Conservation (phyloP, 1,140 invertebrate species). For the Plutomurus gul region DNA sequence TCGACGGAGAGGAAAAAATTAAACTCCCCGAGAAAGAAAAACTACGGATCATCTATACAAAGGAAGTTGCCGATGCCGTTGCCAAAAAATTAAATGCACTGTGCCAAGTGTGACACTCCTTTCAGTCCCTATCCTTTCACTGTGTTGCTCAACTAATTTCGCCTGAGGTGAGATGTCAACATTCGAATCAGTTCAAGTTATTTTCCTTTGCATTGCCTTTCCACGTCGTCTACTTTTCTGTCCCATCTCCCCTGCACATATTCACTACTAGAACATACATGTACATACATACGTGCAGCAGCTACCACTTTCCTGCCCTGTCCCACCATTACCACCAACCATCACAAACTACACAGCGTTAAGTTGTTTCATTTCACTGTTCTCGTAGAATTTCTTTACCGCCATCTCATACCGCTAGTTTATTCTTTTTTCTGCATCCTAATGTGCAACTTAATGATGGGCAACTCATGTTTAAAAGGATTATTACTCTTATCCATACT, state of each 20-base stretch:
- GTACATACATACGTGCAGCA: neutral
- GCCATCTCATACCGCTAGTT: neutral
- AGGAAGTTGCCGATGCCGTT: constrained; percentile 23
- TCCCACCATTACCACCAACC: neutral
- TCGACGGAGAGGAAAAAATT: too few relatives aligned
- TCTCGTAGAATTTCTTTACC: too few relatives aligned
- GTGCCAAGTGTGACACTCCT: constrained; percentile 43
- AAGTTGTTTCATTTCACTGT: too few relatives aligned
- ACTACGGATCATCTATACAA: neutral
- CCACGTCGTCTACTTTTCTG: neutral
- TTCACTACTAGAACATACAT: neutral
- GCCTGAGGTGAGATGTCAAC: constrained; percentile 7
- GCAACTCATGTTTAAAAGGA: too few relatives aligned
- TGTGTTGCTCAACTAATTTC: neutral
- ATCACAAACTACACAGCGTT: neutral
- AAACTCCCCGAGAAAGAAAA: neutral
- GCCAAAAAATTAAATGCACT: constrained; percentile 41
- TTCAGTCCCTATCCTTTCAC: neutral
- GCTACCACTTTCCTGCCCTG: neutral
- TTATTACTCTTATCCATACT: too few relatives aligned
- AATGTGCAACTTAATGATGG: too few relatives aligned
- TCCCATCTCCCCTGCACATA: neutral
- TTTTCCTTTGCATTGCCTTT: neutral
- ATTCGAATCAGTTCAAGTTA: neutral
- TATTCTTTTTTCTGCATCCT: too few relatives aligned